Conservation (phyloP, 53 echinoderm and acorn worm genomes). For the Pentamera pediparva region DNA sequence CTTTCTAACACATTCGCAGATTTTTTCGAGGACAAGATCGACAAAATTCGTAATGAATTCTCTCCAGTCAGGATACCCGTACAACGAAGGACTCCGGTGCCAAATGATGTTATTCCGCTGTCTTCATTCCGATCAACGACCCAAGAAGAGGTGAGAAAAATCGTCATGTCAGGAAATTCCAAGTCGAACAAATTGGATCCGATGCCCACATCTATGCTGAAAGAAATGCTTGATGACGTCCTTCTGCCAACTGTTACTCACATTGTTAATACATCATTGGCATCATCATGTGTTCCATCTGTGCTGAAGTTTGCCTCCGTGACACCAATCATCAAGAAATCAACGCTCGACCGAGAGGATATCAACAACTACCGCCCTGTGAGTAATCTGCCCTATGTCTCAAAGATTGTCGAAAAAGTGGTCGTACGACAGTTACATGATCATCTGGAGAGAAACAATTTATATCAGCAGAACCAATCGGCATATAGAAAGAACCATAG, state of each 20-base stretch:
- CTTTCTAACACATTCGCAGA: too few species aligned
- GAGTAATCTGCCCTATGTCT: slow-evolving; percentile 17
- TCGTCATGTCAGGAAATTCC: not conserved
- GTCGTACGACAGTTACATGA: too few species aligned
- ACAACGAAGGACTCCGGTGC: too few species aligned
- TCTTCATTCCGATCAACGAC: not conserved
- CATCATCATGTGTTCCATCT: not conserved
- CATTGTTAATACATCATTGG: not conserved
- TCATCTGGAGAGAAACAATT: too few species aligned
- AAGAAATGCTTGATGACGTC: slow-evolving; percentile 4
- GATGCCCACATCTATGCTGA: not conserved
- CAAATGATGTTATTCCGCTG: not conserved
- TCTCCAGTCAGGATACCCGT: too few species aligned
- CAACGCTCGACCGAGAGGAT: not conserved
- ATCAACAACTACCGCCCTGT: slow-evolving; percentile 1
- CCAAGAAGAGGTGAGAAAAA: not conserved
- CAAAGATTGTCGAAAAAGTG: not conserved
- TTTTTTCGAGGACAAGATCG: too few species aligned
- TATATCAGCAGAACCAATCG: too few species aligned
- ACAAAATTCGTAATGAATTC: too few species aligned
- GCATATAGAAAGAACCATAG: too few species aligned
- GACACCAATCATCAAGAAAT: slow-evolving; percentile 1
- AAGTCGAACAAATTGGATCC: slow-evolving; percentile 2
- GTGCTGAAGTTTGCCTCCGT: not conserved
- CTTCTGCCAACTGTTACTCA: not conserved